Evolutionary conservation across 2,113 vertebrate genomes (phyloP), one percentile per base, ranked within the genome.

Genomic region (Psephotus haematonotus): DNA sequence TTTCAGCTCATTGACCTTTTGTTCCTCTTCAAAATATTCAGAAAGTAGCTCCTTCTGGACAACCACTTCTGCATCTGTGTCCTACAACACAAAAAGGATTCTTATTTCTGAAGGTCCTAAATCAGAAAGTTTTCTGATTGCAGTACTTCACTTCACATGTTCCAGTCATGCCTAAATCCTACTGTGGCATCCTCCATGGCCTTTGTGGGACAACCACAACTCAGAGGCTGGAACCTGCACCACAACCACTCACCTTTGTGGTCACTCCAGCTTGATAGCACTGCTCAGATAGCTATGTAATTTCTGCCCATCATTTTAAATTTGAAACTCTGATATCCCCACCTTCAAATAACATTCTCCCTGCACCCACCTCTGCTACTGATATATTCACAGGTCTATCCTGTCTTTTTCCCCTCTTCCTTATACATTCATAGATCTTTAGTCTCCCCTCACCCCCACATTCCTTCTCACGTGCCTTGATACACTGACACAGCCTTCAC

Each of bases 1-100:
- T 96, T 98, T 98, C 92, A 98, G 97, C 83, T 97, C 95, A 52
- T 98, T 97, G 76, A 99, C 91, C 90, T 97, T 97, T 55, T 98
- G 97, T 60, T 98, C 95, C 76, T 98, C 92, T 64, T 98, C 97
- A 93, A 90, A 97, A 41, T 98, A 98, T 49, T 93, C 97, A 6
- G 91, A 91, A 93, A 95, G 84, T 44, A 90, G 72, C 63, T 96
- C 95, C 84, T 94, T 92, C 94, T 95, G 96, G 84, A 97, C 92
- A 97, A 83, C 52, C 60, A 86, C 86, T 96, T 97, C 93, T 79
- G 93, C 50, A 83, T 46, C 90, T 92, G 95, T 85, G 76, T 90
- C 88, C 98, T 98, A 86, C 65, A 97, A 97, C 4, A 67, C 69
- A 96, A 96, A 96, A 74, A 95, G 64, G 33, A 72, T 60, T 60